Evolutionary conservation across 2,113 vertebrate species (phyloP).

Genomic region (Pygoscelis adeliae): DNA sequence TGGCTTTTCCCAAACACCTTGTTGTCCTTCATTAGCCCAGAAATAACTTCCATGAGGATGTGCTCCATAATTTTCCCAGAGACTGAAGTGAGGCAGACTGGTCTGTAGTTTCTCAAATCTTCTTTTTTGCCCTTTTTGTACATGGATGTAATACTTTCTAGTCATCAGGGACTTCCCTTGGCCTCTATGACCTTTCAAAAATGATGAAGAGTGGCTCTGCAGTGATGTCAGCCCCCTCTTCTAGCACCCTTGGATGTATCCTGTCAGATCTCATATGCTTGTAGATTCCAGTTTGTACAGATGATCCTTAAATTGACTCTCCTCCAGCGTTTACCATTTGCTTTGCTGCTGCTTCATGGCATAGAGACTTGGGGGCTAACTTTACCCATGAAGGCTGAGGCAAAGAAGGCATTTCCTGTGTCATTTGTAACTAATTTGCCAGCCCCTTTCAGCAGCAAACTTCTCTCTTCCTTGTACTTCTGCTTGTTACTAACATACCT

Average conservation of each 20-base stretch:
- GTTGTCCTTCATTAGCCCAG: background rate
- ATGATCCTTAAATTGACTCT: background rate
- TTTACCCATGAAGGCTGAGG: background rate
- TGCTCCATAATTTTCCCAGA: background rate
- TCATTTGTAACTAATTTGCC: background rate
- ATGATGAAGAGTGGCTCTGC: background rate
- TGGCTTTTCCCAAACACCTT: background rate
- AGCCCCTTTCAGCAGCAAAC: background rate
- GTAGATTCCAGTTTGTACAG: background rate
- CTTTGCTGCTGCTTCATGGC: background rate
- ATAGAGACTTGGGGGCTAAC: background rate
- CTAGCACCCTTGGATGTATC: background rate
- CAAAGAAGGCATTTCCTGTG: background rate
- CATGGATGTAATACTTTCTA: background rate
- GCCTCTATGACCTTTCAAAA: background rate
- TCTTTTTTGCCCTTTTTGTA: background rate
- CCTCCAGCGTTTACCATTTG: background rate
- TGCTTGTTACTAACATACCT: background rate
- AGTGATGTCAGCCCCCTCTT: background rate
- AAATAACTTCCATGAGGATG: background rate
- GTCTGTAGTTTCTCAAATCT: background rate
- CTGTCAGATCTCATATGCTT: background rate
- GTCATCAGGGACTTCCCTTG: background rate
- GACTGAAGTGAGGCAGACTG: background rate
- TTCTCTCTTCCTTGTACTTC: background rate